A percentile compares a stretch with the other conserved stretches of the same genome.
Conservation (phyloP, 2,113 vertebrate species). For the Manacus vitellinus region DNA sequence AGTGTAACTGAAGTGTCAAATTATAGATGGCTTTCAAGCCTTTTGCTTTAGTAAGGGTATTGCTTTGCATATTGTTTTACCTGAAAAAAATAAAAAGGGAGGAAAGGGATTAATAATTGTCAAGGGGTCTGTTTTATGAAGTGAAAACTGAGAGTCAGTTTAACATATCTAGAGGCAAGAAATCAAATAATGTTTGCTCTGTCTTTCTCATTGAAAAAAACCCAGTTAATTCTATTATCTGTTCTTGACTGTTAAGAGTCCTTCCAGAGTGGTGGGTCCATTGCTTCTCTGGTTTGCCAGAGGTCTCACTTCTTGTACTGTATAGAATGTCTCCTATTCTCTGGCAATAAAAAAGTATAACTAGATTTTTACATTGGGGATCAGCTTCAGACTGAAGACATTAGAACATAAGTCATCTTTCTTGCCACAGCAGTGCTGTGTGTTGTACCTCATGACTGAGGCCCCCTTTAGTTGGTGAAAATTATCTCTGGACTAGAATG, state of each 20-base stretch:
- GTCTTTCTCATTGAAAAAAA: background rate
- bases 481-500: background rate
- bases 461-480: background rate
- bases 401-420: background rate
- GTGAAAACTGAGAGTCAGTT: background rate
- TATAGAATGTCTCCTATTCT: background rate
- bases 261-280: background rate
- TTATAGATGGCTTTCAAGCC: background rate
- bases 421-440: background rate
- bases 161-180: background rate
- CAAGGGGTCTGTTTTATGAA: background rate
- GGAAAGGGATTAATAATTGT: background rate
- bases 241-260: background rate
- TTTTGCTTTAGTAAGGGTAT: background rate
- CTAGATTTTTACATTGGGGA: background rate
- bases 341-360: background rate
- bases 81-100: background rate
- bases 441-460: background rate
- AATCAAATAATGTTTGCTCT: background rate
- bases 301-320: background rate
- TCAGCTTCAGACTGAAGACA: background rate
- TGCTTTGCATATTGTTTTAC: background rate
- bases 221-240: background rate
- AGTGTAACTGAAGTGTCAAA: background rate
- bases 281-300: background rate